Base-by-base conservation (phyloP, 2,113 vertebrate species). In the Gopherus flavomarginatus region DNA sequence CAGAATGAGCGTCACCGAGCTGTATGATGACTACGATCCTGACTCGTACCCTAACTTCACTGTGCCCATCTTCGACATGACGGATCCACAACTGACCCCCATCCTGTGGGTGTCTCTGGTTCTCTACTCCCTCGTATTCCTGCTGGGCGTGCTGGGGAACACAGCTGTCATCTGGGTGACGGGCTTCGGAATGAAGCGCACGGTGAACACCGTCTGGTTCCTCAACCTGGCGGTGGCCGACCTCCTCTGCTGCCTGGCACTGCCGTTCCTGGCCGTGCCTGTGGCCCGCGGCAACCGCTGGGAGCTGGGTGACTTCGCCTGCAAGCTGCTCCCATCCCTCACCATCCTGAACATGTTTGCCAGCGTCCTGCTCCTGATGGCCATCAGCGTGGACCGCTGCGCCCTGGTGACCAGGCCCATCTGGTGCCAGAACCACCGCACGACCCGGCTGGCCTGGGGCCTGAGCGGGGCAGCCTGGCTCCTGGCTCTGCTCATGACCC, bases 271-370 rank as follows among this genome's bases (percentile, higher is more conserved):
- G 90, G 99, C 98, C 6, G 96, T 98, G 4, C 97, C 98, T 0
- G 26, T 99, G 0, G 94, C 85, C 1, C 83, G 54, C 0, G 96
- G 98, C n/a, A 95, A 98, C 75, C 97, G 98, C 42, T 99, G 99
- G 99, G 98, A 98, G 0, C 98, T 98, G 0, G 99, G 99, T 0
- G 11, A 38, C 0, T 29, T 97, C 8, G 98, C 98, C 56, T 99
- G 99, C 89, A 98, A 96, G 13, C 4, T 98, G 2, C 2, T 99
- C 35, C 97, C 98, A 2, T 96, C 98, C 0, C 12, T 98, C 44
- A 98, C 98, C 27, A 92, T 98, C 93, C 93, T 99, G 92, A 98
- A 98, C 96, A 99, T 99, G 99, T 99, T 98, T 12, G 97, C 99
- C 97, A 99, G 99, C 1, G 85, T 99, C 79, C 96, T 99, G 54